Base-by-base conservation (phyloP, 2,797 vertebrate genomes). In the Takifugu ocellatus region DNA sequence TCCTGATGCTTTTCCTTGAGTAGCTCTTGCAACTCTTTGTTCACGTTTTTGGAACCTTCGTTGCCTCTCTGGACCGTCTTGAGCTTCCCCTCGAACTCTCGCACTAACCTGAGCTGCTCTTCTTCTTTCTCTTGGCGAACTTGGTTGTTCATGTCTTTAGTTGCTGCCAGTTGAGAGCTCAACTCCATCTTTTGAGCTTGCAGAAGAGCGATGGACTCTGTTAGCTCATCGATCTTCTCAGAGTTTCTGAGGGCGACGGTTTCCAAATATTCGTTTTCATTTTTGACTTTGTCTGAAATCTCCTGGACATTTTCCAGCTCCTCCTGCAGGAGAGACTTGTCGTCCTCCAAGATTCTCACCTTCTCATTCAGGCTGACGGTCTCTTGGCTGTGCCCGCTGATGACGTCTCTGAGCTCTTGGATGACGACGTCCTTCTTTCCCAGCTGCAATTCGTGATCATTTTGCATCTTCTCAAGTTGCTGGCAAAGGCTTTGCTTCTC, bases 1-100 rank as follows among this genome's bases (percentile, higher is more conserved):
- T 96, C 93, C 59, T 90, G 93, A 45, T 96, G 95, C 49, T 96
- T 96, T 61, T 95, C 94, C 66, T 88, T 94, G 2, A 96, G 86
- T 4, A 96, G 90, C 57, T 95, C 95, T 51, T 91, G 92, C 49
- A 96, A 79, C 43, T 96, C 94, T 70, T 87, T 94, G 0, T 90
- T 93, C 72, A 88, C 79, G 16, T 80, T 94, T 68, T 93, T 94
- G 44, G 91, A 91, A 15, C 92, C 93, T 16, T 84, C 88, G 10
- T 70, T 94, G 63, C 92, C 92, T 61, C 92, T 89, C 73, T 91
- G 91, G 45, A 90, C 88, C 1, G 70, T 88, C 81, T 90, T 94
- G 6, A 95, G 89, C 68, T 93, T 94, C 62, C 92, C 91, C 79
- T 96, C 94, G 58, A 94, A 91, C 49, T 91, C 84, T 69, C 79